Base-by-base conservation (phyloP, 2,797 vertebrate species). In the Craterocephalus amniculus region DNA sequence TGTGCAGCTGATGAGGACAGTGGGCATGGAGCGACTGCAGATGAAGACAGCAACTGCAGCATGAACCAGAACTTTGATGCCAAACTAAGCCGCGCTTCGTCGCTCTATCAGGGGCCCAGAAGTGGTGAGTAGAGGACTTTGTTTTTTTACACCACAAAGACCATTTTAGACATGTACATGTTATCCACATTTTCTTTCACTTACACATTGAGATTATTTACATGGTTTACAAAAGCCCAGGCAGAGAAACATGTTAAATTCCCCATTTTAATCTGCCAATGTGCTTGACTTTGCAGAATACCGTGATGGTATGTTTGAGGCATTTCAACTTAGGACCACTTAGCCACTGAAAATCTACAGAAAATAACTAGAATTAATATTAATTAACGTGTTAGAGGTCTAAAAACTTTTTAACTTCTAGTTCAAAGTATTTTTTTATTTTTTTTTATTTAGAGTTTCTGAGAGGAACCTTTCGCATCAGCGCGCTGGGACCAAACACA, bases 381-480 rank as follows among this genome's bases (percentile, higher is more conserved):
- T 24, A 57, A 34, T 57, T 22, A n/a, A 12, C 2, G 8, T 22
- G 10, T 32, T 32, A 18, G 11, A 57, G 55, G 18, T 34, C 9
- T 9, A 22, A 18, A 32, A 0, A 0, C 16, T 29, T 16, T 32
- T 10, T 34, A 36, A 29, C 16, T 34, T 38, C 10, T 6, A 36
- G 27, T 34, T 58, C 40, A 68, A 52, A 38, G 55, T 16, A 31
- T 57, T 32, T 12, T 45, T 11, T 59, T 36, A 69, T 11, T 31
- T 69, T 24, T 40, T 6, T 26, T 48, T 11, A 12, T 18, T 14
- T 1, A 85, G 86, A 78, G 4, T n/a, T 83, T 31, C 64, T 18
- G 20, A 76, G 45, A 65, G 75, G 81, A 73, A 71, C 71, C n/a
- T 86, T 84, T 52, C 63, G 60, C 59, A 80, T 83, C 78, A 72